Evolutionary conservation across 2,888 invertebrate species (phyloP).

Genomic region (Pterostichus madidus): DNA sequence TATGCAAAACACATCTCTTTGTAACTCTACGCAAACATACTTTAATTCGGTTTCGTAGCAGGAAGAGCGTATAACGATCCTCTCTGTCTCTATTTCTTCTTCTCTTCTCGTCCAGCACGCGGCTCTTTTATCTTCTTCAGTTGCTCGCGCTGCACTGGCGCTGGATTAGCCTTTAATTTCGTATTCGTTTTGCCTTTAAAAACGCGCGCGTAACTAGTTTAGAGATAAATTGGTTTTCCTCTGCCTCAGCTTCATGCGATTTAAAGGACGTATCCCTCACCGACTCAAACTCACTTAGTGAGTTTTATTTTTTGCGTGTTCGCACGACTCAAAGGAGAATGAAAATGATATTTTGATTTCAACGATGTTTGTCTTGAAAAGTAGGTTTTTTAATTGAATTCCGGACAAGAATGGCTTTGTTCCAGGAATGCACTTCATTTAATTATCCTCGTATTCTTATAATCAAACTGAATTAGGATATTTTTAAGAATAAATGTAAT

Average conservation of each 20-base stretch:
- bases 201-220: slow-evolving; percentile 65
- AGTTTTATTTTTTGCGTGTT: slow-evolving; percentile 55
- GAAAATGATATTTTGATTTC: slow-evolving; percentile 65
- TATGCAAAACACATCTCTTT: slow-evolving; percentile 65
- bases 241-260: slow-evolving; percentile 22
- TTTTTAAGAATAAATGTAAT: too few species aligned
- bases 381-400: slow-evolving; percentile 57
- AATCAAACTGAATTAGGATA: slow-evolving; percentile 9
- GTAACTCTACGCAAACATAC: slow-evolving; percentile 64
- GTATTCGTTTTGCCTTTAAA: slow-evolving; percentile 64
- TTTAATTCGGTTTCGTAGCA: slow-evolving; percentile 61
- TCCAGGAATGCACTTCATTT: background rate
- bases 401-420: slow-evolving; percentile 38
- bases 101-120: background rate
- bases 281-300: slow-evolving; percentile 39
- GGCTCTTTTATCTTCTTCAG: slow-evolving; percentile 61
- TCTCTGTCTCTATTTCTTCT: slow-evolving; percentile 30
- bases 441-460: background rate
- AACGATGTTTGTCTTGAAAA: slow-evolving; percentile 55
- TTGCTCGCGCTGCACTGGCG: background rate
- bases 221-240: slow-evolving; percentile 63
- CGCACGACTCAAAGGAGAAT: slow-evolving; percentile 55
- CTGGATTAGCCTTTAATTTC: slow-evolving; percentile 66
- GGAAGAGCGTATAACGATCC: slow-evolving; percentile 42
- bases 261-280: slow-evolving; percentile 44